Evolutionary conservation across 2,113 vertebrate species (phyloP).

Genomic region (Cyphomyrus plagiostoma): DNA sequence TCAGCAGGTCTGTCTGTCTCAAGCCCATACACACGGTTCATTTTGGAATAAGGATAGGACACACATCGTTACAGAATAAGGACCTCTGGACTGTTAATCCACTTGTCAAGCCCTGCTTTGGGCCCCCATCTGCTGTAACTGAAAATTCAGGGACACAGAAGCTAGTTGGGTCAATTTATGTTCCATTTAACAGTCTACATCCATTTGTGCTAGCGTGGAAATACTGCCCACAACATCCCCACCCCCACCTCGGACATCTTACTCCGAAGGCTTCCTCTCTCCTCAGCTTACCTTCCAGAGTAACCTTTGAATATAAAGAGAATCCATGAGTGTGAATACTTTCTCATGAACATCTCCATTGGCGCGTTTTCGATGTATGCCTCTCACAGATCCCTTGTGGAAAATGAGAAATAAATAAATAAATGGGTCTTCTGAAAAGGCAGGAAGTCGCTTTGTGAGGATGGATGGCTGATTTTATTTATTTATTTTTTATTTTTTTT

Average conservation of each 20-base stretch:
- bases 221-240: neutral
- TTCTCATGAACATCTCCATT: neutral
- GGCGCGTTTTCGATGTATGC: no score
- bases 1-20: neutral
- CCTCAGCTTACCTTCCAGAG: neutral
- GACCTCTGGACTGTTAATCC: neutral
- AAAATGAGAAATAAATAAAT: constrained; percentile 2
- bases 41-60: neutral
- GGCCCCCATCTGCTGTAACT: neutral
- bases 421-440: neutral
- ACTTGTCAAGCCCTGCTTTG: neutral
- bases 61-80: neutral
- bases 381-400: neutral
- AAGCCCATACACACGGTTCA: no score
- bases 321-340: neutral
- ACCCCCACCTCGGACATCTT: neutral
- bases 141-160: neutral
- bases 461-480: neutral
- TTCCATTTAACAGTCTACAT: neutral
- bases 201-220: neutral
- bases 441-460: neutral
- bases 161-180: neutral
- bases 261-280: neutral
- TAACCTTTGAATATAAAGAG: neutral
- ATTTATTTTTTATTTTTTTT: constrained; percentile 2